Conservation (phyloP, 2,888 invertebrate species). For the Eupelmus urozonus region DNA sequence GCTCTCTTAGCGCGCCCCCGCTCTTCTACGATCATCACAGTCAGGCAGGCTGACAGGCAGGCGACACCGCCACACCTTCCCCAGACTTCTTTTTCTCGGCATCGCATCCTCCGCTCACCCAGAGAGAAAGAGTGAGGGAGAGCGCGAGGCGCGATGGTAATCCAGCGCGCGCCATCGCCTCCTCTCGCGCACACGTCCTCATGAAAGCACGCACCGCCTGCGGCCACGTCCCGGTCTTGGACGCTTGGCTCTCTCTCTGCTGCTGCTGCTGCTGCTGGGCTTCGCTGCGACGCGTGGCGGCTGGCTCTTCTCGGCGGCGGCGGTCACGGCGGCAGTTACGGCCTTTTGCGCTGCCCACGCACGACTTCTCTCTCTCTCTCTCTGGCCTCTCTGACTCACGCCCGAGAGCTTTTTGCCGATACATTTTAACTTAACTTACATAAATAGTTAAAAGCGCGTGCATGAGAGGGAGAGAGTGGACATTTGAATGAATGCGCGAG, state of each 20-base stretch:
- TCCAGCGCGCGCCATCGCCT: conserved; percentile 6
- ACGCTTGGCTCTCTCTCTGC: too few species aligned
- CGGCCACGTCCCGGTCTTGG: conserved; percentile 21
- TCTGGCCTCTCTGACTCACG: conserved; percentile 11
- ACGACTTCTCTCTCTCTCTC: conserved; percentile 47
- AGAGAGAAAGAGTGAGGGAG: conserved; percentile 11
- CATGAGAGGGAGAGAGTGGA: too few species aligned
- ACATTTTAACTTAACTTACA: conserved; percentile 27
- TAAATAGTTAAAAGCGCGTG: too few species aligned
- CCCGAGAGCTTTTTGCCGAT: neutral
- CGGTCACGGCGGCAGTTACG: conserved; percentile 2
- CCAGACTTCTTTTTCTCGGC: too few species aligned
- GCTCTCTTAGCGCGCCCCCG: too few species aligned
- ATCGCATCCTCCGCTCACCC: too few species aligned
- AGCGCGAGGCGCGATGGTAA: conserved; percentile 20
- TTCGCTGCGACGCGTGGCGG: conserved; percentile 25
- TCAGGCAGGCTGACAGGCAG: too few species aligned
- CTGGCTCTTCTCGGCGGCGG: conserved; percentile 31
- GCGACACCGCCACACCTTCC: too few species aligned
- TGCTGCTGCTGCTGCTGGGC: conserved; percentile 21
- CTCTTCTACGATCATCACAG: too few species aligned
- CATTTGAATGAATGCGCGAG: too few species aligned
- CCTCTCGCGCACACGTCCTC: conserved; percentile 17
- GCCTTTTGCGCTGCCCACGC: conserved; percentile 37
- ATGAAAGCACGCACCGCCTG: neutral